Percentiles rank a stretch among this genome's conserved stretches.
Evolutionary conservation across 2,888 invertebrate genomes (phyloP).

Genomic region (Polymixis lichenea): DNA sequence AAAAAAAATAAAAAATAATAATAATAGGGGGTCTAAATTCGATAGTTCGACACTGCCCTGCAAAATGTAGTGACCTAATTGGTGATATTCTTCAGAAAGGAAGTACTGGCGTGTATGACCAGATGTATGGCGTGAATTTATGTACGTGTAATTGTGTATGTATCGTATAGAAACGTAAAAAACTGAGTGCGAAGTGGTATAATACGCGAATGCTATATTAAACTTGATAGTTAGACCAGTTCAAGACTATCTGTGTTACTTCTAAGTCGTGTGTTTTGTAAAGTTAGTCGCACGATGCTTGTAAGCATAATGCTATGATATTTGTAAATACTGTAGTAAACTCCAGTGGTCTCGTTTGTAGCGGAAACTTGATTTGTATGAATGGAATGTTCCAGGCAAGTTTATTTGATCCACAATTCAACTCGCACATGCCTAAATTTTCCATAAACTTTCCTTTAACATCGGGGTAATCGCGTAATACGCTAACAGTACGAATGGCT

Average conservation of each 20-base stretch:
- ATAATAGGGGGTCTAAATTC: no score
- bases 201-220: background rate
- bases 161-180: background rate
- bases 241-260: background rate
- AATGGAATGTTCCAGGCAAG: conserved; percentile 27
- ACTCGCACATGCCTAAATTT: background rate
- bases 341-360: conserved; percentile 1
- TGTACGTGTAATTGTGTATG: no score
- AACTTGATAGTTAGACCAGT: background rate
- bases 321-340: conserved; percentile 19
- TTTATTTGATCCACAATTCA: background rate
- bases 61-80: no score
- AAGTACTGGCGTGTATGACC: no score
- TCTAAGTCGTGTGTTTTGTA: background rate
- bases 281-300: background rate
- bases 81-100: no score
- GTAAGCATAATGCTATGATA: conserved; percentile 3
- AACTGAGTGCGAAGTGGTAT: background rate
- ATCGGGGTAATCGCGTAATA: no score
- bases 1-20: no score
- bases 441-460: background rate
- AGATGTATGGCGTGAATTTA: no score
- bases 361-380: conserved; percentile 5
- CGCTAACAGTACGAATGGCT: no score
- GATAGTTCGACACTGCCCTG: no score